Evolutionary conservation across 23 tunicate genomes (phyloP).

Genomic region (Halocynthia aurantium): DNA sequence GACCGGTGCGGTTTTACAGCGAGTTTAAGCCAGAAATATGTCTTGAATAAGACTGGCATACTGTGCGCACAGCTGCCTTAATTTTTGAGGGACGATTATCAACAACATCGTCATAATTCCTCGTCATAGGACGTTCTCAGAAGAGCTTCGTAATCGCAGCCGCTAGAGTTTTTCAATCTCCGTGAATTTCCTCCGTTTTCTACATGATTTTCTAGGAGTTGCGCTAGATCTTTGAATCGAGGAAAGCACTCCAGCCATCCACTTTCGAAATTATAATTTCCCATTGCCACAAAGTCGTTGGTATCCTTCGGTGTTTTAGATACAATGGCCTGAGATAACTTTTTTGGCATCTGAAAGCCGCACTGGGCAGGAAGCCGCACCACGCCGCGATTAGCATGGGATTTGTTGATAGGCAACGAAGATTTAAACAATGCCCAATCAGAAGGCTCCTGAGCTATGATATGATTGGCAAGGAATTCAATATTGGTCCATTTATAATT

Average conservation of each 20-base stretch:
- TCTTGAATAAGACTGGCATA: too few species aligned
- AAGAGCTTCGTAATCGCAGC: too few species aligned
- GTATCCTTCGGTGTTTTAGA: too few species aligned
- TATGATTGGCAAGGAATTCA: slow-evolving; percentile 1
- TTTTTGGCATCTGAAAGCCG: not conserved
- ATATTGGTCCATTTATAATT: not conserved
- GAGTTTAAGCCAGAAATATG: too few species aligned
- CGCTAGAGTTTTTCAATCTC: too few species aligned
- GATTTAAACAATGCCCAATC: not conserved
- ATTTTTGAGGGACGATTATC: too few species aligned
- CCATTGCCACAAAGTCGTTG: not conserved
- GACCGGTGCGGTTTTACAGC: too few species aligned
- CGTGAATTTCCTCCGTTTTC: too few species aligned
- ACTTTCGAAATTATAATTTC: slow-evolving; percentile 9
- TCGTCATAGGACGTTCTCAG: too few species aligned
- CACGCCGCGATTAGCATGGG: not conserved
- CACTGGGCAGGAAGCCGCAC: not conserved
- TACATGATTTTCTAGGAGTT: too few species aligned
- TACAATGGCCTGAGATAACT: not conserved
- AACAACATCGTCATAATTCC: too few species aligned
- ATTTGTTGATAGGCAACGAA: not conserved
- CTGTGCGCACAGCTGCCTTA: too few species aligned
- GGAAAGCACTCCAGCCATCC: slow-evolving; percentile 17
- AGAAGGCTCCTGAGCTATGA: not conserved
- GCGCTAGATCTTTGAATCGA: not conserved